Conservation (phyloP, 2,888 invertebrate genomes). For the Orchesella flavescens region DNA sequence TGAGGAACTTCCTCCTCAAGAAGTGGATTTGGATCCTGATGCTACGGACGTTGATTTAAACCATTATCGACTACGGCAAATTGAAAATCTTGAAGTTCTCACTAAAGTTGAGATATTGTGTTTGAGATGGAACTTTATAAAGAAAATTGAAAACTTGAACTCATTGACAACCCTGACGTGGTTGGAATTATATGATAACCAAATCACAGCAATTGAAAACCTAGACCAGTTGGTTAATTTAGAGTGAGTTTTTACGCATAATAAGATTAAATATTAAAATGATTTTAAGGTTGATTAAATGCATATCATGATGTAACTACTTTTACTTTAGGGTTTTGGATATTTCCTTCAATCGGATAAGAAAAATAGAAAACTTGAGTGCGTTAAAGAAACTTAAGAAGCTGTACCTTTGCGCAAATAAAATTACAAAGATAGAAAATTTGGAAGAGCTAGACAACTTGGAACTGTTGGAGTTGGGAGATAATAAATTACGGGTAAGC, state of each 20-base stretch:
- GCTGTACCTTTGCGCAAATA: constrained; percentile 91
- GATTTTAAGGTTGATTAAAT: no score
- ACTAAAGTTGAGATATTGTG: constrained; percentile 85
- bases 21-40: constrained; percentile 80
- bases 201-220: constrained; percentile 93
- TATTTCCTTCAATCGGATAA: constrained; percentile 94
- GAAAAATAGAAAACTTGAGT: constrained; percentile 87
- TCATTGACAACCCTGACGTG: constrained; percentile 86
- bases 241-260: constrained; percentile 80
- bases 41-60: constrained; percentile 88
- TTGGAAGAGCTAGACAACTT: constrained; percentile 85
- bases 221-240: constrained; percentile 89
- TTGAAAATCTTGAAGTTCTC: constrained; percentile 88
- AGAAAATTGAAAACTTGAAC: constrained; percentile 91
- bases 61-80: constrained; percentile 88
- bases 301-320: no score
- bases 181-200: constrained; percentile 97
- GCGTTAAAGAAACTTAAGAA: constrained; percentile 85
- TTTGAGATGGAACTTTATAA: constrained; percentile 95
- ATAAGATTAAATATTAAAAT: no score
- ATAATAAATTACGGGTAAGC: constrained; percentile 90
- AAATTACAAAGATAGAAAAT: constrained; percentile 89
- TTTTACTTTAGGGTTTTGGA: constrained; percentile 84
- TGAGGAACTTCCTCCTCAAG: constrained; percentile 27
- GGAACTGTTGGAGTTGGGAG: constrained; percentile 92